Evolutionary conservation across 2,888 invertebrate genomes (phyloP), one percentile per base, ranked within the genome.

Genomic region (Autographa gamma): DNA sequence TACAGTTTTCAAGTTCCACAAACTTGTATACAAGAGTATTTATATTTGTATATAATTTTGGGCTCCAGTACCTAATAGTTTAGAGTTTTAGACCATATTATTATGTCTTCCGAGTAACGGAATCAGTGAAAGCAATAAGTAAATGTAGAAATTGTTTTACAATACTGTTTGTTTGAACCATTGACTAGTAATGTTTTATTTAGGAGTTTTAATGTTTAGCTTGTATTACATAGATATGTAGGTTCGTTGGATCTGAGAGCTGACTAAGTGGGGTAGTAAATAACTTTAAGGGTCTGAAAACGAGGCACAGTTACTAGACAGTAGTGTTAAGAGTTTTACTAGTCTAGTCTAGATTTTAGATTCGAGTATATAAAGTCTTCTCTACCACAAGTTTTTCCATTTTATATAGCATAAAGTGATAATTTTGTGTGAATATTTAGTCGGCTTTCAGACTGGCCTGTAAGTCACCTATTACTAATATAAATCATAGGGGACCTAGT

Each of bases 61-160:
- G 48, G 60, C 64, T 68, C 43, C 67, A 73, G 77, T 83, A 76
- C 63, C 82, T 84, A 80, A 84, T 84, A 77, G 66, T 74, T 77
- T 82, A 82, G 73, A 81, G 85, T 81, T 75, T 77, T 82, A 82
- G 73, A 81, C 85, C 82, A 85, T 48, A 19, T 56, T 43, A n/a
- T 54, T 80, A 89, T 83, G 94, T 94, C 95, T 95, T 95, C 94
- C 94, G 90, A 82, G 76, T 83, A 84, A 86, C 85, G 89, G 87
- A 92, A 92, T 84, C 90, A 87, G 75, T 80, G 67, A 86, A 91
- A 95, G 95, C 94, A 95, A 93, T 92, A 92, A 90, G 73, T 89
- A 88, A 85, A 83, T 81, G 69, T 90, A 90, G 83, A 84, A 80
- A 41, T 84, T 84, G 71, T 84, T 83, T 83, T 81, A 83, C 81